phyloP scores from a whole-genome alignment of 2,888 invertebrate genomes.

The Steromphala cineraria region DNA sequence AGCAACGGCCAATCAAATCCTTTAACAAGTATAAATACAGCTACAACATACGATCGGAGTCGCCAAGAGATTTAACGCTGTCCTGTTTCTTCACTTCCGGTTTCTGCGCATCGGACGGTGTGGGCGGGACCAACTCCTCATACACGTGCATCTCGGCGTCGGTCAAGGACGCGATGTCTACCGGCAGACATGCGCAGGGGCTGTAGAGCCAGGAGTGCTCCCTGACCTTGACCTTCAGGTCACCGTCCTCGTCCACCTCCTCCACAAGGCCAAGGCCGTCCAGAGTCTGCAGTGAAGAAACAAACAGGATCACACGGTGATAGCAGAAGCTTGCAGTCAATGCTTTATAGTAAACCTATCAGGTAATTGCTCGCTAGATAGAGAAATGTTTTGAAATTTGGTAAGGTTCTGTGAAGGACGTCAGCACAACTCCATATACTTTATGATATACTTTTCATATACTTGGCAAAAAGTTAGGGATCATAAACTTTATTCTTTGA shows the following conservation, averaged over 20 bases:
- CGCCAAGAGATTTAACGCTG: background rate
- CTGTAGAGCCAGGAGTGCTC: slow-evolving; percentile 46
- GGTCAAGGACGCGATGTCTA: background rate
- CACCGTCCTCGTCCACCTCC: slow-evolving; percentile 47
- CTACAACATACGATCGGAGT: background rate
- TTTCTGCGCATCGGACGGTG: background rate
- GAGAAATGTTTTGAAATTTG: too few relatives aligned
- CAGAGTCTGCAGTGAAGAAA: background rate
- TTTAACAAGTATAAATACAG: too few relatives aligned
- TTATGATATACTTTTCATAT: too few relatives aligned
- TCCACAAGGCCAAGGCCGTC: slow-evolving; percentile 43
- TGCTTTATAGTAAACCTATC: too few relatives aligned
- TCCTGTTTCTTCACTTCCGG: background rate
- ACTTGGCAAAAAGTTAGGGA: too few relatives aligned
- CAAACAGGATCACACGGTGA: too few relatives aligned
- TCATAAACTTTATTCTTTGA: too few relatives aligned
- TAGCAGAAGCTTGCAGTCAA: too few relatives aligned
- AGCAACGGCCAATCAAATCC: too few relatives aligned
- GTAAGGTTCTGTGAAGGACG: too few relatives aligned
- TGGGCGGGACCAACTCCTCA: background rate
- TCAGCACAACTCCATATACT: too few relatives aligned
- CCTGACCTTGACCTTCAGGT: slow-evolving; percentile 46
- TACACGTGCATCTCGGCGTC: background rate
- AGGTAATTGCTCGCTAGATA: too few relatives aligned
- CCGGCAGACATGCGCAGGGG: slow-evolving; percentile 37